Conservation (phyloP, 2,113 vertebrate species). For the Nibea albiflora region DNA sequence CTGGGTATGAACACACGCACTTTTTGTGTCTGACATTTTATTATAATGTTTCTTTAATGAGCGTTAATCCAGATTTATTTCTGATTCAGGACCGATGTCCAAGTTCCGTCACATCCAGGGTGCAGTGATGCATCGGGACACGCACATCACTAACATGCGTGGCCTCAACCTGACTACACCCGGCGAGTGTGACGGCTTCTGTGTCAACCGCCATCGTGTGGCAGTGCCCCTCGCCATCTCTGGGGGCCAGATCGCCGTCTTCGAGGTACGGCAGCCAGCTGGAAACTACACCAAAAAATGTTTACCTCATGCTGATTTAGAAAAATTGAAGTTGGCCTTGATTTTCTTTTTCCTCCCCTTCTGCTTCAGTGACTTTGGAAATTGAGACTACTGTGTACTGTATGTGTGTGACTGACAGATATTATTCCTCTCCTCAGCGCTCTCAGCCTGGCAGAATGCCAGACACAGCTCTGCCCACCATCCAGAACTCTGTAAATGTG, state of each 20-base stretch:
- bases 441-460: slow-evolving; percentile 90
- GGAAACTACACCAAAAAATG: not conserved
- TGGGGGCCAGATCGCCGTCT: slow-evolving; percentile 92
- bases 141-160: slow-evolving; percentile 94
- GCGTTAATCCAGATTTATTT: not conserved
- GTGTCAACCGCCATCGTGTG: slow-evolving; percentile 85
- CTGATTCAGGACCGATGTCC: slow-evolving; percentile 81
- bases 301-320: not conserved
- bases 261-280: slow-evolving; percentile 85
- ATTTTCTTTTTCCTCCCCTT: not conserved
- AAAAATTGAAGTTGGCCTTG: not conserved
- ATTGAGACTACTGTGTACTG: not conserved
- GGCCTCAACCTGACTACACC: slow-evolving; percentile 95
- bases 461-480: slow-evolving; percentile 86
- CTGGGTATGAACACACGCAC: slow-evolving; percentile 83
- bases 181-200: slow-evolving; percentile 94
- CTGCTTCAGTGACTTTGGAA: not conserved
- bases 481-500: slow-evolving; percentile 90
- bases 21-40: not conserved
- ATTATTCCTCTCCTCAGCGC: slow-evolving; percentile 80
- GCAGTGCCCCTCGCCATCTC: slow-evolving; percentile 92
- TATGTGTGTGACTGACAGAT: too few species aligned
- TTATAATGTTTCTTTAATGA: not conserved
- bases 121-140: slow-evolving; percentile 88
- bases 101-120: slow-evolving; percentile 94